Percentiles rank a stretch among this genome's conserved stretches.
Conservation (phyloP, 2,888 invertebrate species). For the Leptopterna dolabrata region DNA sequence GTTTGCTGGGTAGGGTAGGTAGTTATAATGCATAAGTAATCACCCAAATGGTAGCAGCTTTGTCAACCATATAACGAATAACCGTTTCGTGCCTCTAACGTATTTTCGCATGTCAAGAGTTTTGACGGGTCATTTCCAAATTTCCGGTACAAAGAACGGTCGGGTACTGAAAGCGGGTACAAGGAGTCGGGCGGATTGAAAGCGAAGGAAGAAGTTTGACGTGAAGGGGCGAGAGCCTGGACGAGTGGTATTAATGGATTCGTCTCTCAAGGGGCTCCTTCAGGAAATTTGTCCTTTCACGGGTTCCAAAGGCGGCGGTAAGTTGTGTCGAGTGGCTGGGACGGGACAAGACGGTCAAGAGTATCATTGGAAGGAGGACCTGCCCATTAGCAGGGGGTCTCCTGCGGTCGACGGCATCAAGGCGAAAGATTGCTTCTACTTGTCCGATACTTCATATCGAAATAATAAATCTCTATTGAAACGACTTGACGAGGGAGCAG, state of each 20-base stretch:
- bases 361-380: neutral
- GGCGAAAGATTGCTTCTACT: neutral
- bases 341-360: neutral
- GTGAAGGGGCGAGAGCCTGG: neutral
- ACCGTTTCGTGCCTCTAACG: too few species aligned
- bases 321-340: neutral
- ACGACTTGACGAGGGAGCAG: neutral
- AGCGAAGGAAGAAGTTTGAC: neutral
- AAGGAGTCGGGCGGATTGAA: neutral
- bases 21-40: too few species aligned
- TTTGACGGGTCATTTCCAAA: neutral
- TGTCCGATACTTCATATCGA: neutral
- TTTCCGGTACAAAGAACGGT: neutral
- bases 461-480: neutral
- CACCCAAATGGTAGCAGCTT: too few species aligned
- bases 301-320: neutral
- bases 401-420: neutral
- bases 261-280: neutral
- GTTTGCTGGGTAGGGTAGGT: too few species aligned
- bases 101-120: neutral
- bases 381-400: neutral
- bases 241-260: neutral
- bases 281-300: neutral
- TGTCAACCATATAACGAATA: too few species aligned
- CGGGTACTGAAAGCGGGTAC: neutral